A percentile compares a stretch with the other conserved stretches of the same genome.
Conservation (phyloP, 2,113 vertebrate genomes). For the Phalacrocorax pelagicus region DNA sequence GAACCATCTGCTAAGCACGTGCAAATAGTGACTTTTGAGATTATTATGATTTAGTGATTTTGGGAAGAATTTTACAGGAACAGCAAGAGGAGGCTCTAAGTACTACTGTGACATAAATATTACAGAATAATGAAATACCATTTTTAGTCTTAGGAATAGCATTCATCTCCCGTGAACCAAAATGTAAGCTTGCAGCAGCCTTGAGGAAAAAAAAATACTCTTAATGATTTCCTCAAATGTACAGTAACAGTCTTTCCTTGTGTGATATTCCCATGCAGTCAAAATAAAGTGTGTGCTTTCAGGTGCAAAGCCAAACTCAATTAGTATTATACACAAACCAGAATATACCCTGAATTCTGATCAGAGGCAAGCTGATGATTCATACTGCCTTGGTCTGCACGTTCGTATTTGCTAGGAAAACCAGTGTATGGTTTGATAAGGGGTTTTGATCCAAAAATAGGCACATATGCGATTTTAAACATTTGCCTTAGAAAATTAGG, state of each 20-base stretch:
- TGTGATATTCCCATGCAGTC: constrained; percentile 24
- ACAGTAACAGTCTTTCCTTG: neutral
- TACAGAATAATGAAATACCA: constrained; percentile 12
- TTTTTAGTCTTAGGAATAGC: neutral
- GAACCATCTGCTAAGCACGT: constrained; percentile 50
- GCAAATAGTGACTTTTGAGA: constrained; percentile 57
- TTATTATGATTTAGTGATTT: constrained; percentile 34
- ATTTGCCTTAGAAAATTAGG: constrained; percentile 60
- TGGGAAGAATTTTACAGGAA: constrained; percentile 25
- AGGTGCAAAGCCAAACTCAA: constrained; percentile 65
- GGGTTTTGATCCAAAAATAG: constrained; percentile 57
- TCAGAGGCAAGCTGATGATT: constrained; percentile 64
- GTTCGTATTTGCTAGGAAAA: constrained; percentile 44
- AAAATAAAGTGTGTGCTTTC: constrained; percentile 46
- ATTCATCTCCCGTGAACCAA: neutral
- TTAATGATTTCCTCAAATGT: constrained; percentile 4
- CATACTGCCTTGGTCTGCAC: constrained; percentile 59
- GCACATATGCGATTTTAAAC: constrained; percentile 2
- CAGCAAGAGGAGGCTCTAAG: neutral
- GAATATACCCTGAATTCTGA: constrained; percentile 60
- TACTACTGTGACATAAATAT: neutral
- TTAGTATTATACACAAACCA: constrained; percentile 54
- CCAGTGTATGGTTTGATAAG: constrained; percentile 34
- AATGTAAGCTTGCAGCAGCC: neutral
- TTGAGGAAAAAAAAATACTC: neutral